phyloP scores from a whole-genome alignment of 2,113 vertebrate species.

The Hipposideros armiger region DNA sequence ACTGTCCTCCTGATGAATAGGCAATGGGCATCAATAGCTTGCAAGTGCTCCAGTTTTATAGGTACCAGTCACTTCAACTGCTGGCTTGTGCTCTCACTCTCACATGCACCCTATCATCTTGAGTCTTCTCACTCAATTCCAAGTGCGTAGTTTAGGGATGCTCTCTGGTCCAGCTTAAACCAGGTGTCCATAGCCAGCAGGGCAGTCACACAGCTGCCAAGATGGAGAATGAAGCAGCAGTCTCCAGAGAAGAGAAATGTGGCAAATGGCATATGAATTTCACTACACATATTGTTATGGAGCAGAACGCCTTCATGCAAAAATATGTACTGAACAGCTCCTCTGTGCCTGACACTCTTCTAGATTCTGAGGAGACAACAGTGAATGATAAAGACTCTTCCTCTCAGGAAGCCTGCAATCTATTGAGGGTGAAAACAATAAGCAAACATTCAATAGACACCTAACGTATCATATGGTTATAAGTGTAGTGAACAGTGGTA shows the following conservation, averaged over 20 bases:
- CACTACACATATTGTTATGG: accelerated
- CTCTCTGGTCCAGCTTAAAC: background rate
- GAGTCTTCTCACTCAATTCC: background rate
- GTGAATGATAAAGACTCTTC: background rate
- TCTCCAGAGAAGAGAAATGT: background rate
- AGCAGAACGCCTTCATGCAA: background rate
- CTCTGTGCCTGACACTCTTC: background rate
- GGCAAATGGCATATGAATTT: background rate
- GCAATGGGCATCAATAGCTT: background rate
- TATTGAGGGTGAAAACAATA: background rate
- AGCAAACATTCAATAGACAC: background rate
- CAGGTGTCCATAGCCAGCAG: background rate
- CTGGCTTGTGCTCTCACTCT: background rate
- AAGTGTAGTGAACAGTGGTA: background rate
- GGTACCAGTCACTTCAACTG: background rate
- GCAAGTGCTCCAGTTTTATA: background rate
- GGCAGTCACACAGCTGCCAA: background rate
- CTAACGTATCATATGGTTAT: background rate
- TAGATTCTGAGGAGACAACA: background rate
- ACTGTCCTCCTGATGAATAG: background rate
- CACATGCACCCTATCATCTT: background rate
- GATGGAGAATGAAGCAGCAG: background rate
- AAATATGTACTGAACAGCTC: background rate
- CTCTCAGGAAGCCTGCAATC: background rate
- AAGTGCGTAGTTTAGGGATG: background rate